These are phyloP conservation scores for Botia almorhae DNA, from an alignment of 2,797 vertebrate species.

Conservation along the genomic window DNA sequence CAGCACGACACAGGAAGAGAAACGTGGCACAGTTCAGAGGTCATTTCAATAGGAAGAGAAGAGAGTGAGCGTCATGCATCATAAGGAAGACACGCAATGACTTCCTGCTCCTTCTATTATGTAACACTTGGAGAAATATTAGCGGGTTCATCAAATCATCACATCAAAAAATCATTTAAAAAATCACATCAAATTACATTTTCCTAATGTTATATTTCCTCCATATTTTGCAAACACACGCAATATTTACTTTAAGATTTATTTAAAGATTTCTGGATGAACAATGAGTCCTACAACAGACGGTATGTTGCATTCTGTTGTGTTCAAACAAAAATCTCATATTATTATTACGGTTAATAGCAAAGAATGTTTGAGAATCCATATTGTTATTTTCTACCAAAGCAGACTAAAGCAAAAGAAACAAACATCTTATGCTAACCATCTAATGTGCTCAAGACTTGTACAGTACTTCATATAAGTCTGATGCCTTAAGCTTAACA, in stretches of 20 bases:
- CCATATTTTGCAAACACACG: too few relatives aligned
- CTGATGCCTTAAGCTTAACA: not conserved
- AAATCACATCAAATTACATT: too few relatives aligned
- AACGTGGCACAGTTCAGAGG: constrained; percentile 65
- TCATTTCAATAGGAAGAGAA: constrained; percentile 75
- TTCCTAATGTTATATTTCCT: too few relatives aligned
- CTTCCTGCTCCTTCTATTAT: constrained; percentile 16
- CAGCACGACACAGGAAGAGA: constrained; percentile 64
- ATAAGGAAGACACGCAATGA: constrained; percentile 63
- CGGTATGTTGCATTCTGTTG: not conserved
- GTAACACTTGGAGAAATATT: not conserved
- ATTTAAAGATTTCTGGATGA: not conserved
- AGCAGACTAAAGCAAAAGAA: too few relatives aligned
- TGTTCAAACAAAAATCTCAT: not conserved
- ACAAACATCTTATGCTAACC: too few relatives aligned
- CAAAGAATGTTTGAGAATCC: not conserved
- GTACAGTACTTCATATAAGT: not conserved
- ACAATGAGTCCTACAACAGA: not conserved
- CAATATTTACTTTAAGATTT: too few relatives aligned
- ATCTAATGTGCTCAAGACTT: too few relatives aligned
- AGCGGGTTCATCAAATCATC: not conserved
- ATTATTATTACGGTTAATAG: not conserved
- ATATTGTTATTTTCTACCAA: not conserved
- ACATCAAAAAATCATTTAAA: not conserved
- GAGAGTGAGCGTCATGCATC: constrained; percentile 49